Conservation (phyloP, 1,140 invertebrate genomes). For the Tetramorium simillimum region DNA sequence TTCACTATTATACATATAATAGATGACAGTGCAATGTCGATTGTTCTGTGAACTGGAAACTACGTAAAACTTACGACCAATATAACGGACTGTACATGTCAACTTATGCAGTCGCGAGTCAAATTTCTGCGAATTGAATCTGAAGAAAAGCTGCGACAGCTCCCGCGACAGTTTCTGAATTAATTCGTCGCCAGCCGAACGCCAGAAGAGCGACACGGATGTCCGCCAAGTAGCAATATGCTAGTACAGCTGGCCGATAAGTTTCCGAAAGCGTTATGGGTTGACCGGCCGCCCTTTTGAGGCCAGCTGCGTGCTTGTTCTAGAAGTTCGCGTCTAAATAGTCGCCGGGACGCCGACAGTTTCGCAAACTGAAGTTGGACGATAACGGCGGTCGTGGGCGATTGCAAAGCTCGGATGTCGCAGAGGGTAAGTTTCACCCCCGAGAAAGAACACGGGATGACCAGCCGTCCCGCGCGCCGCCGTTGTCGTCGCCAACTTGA, state of each 20-base stretch:
- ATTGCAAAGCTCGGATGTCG: conserved; percentile 44
- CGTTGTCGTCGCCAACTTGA: neutral
- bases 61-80: neutral
- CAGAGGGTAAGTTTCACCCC: conserved; percentile 52
- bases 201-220: conserved; percentile 32
- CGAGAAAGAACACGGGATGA: conserved; percentile 55
- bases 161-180: conserved; percentile 29
- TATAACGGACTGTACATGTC: neutral
- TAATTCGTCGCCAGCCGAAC: conserved; percentile 13
- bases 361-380: conserved; percentile 68
- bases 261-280: conserved; percentile 63
- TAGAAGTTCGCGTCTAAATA: conserved; percentile 76
- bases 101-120: neutral
- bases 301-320: conserved; percentile 72
- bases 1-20: neutral
- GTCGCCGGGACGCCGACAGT: conserved; percentile 64
- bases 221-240: conserved; percentile 54
- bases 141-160: neutral
- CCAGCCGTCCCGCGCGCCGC: neutral
- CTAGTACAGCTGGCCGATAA: conserved; percentile 53
- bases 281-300: conserved; percentile 73
- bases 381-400: conserved; percentile 57
- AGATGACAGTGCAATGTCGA: neutral
- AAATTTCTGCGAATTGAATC: neutral
- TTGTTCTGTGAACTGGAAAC: neutral